Conservation (phyloP, 1,140 invertebrate species). For the Hestina assimilis region DNA sequence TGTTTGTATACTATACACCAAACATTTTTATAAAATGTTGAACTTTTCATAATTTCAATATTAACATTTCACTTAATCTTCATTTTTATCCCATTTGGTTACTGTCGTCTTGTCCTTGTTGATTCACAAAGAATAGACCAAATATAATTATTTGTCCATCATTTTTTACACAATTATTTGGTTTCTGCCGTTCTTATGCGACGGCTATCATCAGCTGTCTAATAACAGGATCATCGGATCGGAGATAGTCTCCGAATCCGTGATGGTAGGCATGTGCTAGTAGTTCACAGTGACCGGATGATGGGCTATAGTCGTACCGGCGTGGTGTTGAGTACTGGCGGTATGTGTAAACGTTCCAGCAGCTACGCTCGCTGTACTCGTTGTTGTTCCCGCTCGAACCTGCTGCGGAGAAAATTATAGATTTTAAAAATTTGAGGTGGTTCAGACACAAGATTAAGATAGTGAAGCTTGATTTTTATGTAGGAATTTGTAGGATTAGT, state of each 20-base stretch:
- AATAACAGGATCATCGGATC: constrained; percentile 14
- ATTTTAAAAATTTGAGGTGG: neutral
- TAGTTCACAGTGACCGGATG: constrained; percentile 71
- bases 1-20: too few relatives aligned
- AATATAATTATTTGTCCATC: neutral
- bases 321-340: constrained; percentile 41
- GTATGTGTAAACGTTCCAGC: constrained; percentile 43
- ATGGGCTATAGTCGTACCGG: constrained; percentile 45
- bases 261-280: constrained; percentile 35
- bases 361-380: constrained; percentile 32
- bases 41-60: constrained; percentile 1
- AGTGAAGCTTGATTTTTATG: too few relatives aligned
- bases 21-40: too few relatives aligned
- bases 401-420: constrained; percentile 27
- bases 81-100: too few relatives aligned
- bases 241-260: constrained; percentile 6
- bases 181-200: neutral
- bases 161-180: neutral
- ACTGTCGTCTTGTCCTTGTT: too few relatives aligned
- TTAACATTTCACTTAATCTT: constrained; percentile 4
- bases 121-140: constrained; percentile 4
- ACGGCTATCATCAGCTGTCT: constrained; percentile 12
- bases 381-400: constrained; percentile 35
- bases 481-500: too few relatives aligned
- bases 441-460: too few relatives aligned